A percentile compares a stretch with the other conserved stretches of the same genome.
These are phyloP conservation scores for Pegoplata infirma DNA, from an alignment of 2,888 invertebrate species.

Conservation along the genomic window DNA sequence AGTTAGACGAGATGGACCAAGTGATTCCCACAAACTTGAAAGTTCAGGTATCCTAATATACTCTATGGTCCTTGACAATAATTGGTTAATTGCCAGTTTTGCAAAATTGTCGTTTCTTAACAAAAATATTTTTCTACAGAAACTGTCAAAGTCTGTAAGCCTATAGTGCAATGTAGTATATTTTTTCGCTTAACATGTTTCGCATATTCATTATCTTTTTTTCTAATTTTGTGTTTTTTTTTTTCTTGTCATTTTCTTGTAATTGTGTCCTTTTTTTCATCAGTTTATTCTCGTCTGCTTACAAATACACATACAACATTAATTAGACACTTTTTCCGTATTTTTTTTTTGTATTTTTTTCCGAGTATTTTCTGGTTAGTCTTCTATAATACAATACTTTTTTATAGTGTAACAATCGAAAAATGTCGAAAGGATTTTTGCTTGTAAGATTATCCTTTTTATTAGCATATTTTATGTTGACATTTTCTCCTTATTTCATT, in stretches of 20 bases:
- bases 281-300: slow-evolving; percentile 26
- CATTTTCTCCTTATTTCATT: slow-evolving; percentile 9
- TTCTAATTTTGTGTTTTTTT: slow-evolving; percentile 26
- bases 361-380: not conserved
- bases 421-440: slow-evolving; percentile 49
- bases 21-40: too few species aligned
- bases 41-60: too few species aligned
- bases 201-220: not conserved
- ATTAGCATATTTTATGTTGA: slow-evolving; percentile 59
- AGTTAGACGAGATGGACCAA: too few species aligned
- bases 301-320: slow-evolving; percentile 47
- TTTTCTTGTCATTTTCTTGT: slow-evolving; percentile 7
- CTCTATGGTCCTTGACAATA: too few species aligned
- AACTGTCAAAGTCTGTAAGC: too few species aligned
- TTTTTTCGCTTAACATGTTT: slow-evolving; percentile 27
- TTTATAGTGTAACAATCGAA: slow-evolving; percentile 38
- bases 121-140: too few species aligned
- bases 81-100: too few species aligned
- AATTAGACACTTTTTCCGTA: slow-evolving; percentile 47
- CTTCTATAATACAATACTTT: slow-evolving; percentile 7
- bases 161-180: too few species aligned
- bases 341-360: slow-evolving; percentile 7
- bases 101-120: too few species aligned
- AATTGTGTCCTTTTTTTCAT: slow-evolving; percentile 36
- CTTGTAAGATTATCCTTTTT: slow-evolving; percentile 60